Percentiles rank a stretch among this genome's conserved stretches.
phyloP scores from a whole-genome alignment of 2,113 vertebrate genomes.

The Neogobius melanostomus region DNA sequence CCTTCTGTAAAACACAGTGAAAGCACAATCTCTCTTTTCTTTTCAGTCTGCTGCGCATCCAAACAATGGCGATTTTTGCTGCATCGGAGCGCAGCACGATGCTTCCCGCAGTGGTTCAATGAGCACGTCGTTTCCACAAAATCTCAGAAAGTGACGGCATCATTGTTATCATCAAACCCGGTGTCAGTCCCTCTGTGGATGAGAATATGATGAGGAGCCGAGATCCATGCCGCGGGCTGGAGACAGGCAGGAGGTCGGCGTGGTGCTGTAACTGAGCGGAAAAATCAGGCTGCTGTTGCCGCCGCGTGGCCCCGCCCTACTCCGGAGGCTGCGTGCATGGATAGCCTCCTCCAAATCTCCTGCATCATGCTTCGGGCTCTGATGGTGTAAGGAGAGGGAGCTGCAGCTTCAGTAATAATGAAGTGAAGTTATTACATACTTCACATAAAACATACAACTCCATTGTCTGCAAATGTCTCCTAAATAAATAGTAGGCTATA shows the following conservation, averaged over 20 bases:
- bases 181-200: not conserved
- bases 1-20: not conserved
- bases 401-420: not conserved
- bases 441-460: not conserved
- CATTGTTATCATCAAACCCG: not conserved
- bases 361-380: not conserved
- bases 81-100: slow-evolving; percentile 58
- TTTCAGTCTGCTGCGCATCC: slow-evolving; percentile 64
- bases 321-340: slow-evolving; percentile 41
- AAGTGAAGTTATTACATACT: not conserved
- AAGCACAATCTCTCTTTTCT: slow-evolving; percentile 19
- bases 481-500: too few relatives aligned
- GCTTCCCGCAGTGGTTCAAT: slow-evolving; percentile 1
- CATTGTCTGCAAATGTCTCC: not conserved
- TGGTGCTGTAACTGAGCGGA: slow-evolving; percentile 26
- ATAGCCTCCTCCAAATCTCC: not conserved
- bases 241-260: slow-evolving; percentile 52
- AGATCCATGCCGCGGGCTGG: slow-evolving; percentile 51
- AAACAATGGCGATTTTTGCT: slow-evolving; percentile 74
- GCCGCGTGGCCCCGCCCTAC: slow-evolving; percentile 63
- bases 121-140: slow-evolving; percentile 2
- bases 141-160: not conserved
- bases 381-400: not conserved
- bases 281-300: slow-evolving; percentile 47
- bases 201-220: slow-evolving; percentile 19